A percentile compares a stretch with the other conserved stretches of the same genome.
phyloP scores from a whole-genome alignment of 2,797 vertebrate genomes.

The Brachyalestes nurse region DNA sequence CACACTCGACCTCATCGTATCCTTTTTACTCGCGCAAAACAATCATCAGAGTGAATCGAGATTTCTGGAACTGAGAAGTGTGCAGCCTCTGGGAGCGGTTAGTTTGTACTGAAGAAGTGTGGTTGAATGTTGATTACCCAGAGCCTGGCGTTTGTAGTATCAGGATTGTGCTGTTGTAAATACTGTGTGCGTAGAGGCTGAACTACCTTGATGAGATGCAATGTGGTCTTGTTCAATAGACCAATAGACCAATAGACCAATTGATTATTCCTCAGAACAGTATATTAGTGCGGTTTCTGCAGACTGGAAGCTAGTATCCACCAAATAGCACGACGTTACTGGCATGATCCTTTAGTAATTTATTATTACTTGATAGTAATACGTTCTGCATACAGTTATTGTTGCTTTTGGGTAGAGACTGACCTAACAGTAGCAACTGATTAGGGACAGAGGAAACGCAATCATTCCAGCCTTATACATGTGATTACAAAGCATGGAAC shows the following conservation, averaged over 20 bases:
- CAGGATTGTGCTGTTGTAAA: background rate
- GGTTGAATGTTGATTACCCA: background rate
- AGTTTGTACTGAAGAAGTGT: background rate
- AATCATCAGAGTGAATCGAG: background rate
- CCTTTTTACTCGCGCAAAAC: slow-evolving; percentile 72
- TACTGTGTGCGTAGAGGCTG: background rate
- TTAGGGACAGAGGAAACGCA: background rate
- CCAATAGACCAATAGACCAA: no score
- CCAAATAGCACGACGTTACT: background rate
- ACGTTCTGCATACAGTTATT: background rate
- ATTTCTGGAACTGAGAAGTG: background rate
- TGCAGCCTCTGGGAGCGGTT: background rate
- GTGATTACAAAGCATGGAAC: background rate
- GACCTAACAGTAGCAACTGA: background rate
- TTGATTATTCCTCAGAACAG: no score
- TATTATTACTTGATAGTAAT: no score
- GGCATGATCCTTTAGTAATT: background rate
- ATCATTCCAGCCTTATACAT: background rate
- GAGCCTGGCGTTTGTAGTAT: background rate
- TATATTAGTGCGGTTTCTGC: background rate
- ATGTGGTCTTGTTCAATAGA: background rate
- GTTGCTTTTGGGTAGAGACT: background rate
- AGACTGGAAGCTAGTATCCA: background rate
- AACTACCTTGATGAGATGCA: background rate
- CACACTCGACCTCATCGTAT: slow-evolving; percentile 87